These are phyloP conservation scores for Oreonectes daqikongensis DNA, from an alignment of 2,797 vertebrate genomes.

Conservation along the genomic window DNA sequence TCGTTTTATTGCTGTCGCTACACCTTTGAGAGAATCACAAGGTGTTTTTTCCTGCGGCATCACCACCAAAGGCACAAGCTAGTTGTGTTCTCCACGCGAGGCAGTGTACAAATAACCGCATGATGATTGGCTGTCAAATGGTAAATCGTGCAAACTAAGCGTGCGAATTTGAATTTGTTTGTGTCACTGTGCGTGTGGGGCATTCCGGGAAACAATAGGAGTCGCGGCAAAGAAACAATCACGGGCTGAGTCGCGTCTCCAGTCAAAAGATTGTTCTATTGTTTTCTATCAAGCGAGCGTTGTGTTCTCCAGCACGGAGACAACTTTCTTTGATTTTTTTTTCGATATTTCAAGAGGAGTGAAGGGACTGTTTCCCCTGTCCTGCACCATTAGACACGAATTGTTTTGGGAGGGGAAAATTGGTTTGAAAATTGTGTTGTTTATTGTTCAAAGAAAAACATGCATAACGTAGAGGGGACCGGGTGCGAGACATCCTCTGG, in stretches of 20 bases:
- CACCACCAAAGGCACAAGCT: conserved; percentile 19
- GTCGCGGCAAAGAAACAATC: conserved; percentile 53
- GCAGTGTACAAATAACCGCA: conserved; percentile 62
- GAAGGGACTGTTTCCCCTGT: conserved; percentile 55
- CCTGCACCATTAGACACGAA: conserved; percentile 60
- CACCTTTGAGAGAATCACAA: conserved; percentile 59
- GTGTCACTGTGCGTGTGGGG: conserved; percentile 42
- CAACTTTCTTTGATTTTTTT: conserved; percentile 56
- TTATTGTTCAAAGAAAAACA: conserved; percentile 55
- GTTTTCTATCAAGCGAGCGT: conserved; percentile 46
- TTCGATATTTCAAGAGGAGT: conserved; percentile 51
- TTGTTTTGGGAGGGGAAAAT: conserved; percentile 58
- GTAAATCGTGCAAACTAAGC: conserved; percentile 52
- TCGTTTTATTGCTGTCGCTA: conserved; percentile 63
- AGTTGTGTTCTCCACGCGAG: conserved; percentile 22
- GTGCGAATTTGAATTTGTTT: conserved; percentile 57
- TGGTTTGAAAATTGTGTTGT: conserved; percentile 63
- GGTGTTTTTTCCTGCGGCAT: conserved; percentile 22
- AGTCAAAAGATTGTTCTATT: conserved; percentile 57
- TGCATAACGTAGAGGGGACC: conserved; percentile 41
- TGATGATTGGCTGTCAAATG: conserved; percentile 55
- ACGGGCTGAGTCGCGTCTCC: conserved; percentile 49
- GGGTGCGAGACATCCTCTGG: conserved; percentile 33
- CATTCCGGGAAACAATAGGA: conserved; percentile 40
- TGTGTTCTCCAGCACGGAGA: conserved; percentile 48